Percentiles rank a stretch among this genome's conserved stretches.
Evolutionary conservation across 92 coral and sea anemone genomes (phyloP).

Genomic region (Epizoanthus ramosus): DNA sequence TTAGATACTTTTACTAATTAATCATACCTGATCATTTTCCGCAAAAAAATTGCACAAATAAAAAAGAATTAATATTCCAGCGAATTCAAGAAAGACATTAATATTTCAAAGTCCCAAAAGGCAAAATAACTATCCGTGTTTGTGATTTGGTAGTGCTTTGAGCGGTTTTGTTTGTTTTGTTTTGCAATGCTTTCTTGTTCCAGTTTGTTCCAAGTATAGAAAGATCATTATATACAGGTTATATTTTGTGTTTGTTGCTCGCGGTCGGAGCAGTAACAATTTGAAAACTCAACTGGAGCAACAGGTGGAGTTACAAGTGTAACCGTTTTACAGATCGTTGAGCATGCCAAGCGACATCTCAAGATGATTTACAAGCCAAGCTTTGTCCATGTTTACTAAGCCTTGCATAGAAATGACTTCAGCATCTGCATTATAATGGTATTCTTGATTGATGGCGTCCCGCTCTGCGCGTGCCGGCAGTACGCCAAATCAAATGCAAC

Average conservation of each 20-base stretch:
- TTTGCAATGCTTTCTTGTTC: too few relatives aligned
- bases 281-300: slow-evolving; percentile 5
- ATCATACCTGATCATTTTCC: background rate
- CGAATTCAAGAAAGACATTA: background rate
- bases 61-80: slow-evolving; percentile 16
- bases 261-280: background rate
- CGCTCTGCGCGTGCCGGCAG: slow-evolving; percentile 84
- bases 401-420: slow-evolving; percentile 60
- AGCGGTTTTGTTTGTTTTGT: background rate
- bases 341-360: slow-evolving; percentile 8
- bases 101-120: too few relatives aligned
- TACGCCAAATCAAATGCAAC: slow-evolving; percentile 39
- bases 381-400: slow-evolving; percentile 57
- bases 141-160: background rate
- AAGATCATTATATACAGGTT: background rate
- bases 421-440: slow-evolving; percentile 78
- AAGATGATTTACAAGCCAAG: background rate
- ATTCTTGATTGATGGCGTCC: slow-evolving; percentile 71
- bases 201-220: too few relatives aligned
- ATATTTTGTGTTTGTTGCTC: background rate
- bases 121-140: too few relatives aligned
- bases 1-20: background rate
- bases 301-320: slow-evolving; percentile 37
- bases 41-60: background rate
- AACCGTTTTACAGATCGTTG: slow-evolving; percentile 38